A percentile compares a stretch with the other conserved stretches of the same genome.
These are phyloP conservation scores for Sepioteuthis lessoniana DNA, from an alignment of 2,888 invertebrate species.

Conservation along the genomic window DNA sequence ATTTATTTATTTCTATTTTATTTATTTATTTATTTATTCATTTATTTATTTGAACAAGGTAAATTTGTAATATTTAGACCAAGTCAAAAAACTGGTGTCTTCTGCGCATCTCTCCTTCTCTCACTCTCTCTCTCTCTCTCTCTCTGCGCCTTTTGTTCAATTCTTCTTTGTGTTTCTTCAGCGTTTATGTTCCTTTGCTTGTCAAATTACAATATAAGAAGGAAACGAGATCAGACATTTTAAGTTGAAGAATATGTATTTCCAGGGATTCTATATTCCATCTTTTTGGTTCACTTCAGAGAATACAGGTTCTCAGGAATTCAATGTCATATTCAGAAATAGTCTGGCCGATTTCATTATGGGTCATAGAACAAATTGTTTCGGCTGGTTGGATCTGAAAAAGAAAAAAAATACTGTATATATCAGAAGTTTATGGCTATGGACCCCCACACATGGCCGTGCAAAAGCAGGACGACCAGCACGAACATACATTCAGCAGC, in stretches of 20 bases:
- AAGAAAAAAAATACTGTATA: not conserved
- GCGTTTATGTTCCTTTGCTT: not conserved
- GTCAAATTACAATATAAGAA: not conserved
- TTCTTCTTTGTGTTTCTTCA: not conserved
- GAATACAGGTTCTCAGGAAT: not conserved
- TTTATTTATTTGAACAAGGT: no score
- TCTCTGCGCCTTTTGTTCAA: no score
- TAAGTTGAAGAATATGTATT: not conserved
- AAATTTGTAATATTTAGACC: no score
- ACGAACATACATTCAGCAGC: no score
- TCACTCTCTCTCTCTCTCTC: slow-evolving; percentile 1
- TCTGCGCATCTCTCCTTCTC: no score
- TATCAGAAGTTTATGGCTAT: no score
- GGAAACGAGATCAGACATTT: not conserved
- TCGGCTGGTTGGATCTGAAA: slow-evolving; percentile 34
- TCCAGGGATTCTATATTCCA: not conserved
- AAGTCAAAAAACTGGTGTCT: no score
- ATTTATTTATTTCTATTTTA: no score
- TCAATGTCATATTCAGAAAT: not conserved
- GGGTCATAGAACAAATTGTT: not conserved
- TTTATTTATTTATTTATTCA: no score
- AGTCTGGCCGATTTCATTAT: not conserved
- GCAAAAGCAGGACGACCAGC: no score
- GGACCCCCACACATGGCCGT: no score
- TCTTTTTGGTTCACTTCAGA: not conserved